Evolutionary conservation across 2,888 invertebrate species (phyloP).

Genomic region (Chloromyia formosa): DNA sequence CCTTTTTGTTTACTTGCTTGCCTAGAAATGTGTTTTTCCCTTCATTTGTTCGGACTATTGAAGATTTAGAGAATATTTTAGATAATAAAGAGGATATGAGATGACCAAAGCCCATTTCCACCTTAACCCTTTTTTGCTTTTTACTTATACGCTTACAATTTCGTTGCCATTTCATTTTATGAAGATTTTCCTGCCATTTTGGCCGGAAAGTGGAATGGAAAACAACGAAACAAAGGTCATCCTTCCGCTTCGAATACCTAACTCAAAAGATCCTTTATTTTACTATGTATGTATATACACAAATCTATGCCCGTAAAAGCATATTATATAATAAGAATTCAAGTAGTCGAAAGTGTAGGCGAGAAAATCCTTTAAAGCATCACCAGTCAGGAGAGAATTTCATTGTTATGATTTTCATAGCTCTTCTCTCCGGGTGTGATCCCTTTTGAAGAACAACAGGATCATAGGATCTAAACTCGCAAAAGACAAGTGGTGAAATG

Average conservation of each 20-base stretch:
- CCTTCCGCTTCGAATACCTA: not conserved
- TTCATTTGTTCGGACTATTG: not conserved
- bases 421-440: not conserved
- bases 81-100: not conserved
- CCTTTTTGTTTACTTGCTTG: not conserved
- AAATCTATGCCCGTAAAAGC: not conserved
- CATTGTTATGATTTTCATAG: constrained; percentile 22
- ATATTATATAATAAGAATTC: not conserved
- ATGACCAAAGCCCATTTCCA: constrained; percentile 1
- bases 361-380: not conserved
- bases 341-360: not conserved
- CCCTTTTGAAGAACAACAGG: constrained; percentile 1
- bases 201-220: not conserved
- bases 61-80: constrained; percentile 1
- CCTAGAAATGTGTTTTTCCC: not conserved
- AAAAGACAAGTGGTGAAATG: not conserved
- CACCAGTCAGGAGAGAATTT: constrained; percentile 7
- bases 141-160: not conserved
- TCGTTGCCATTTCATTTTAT: not conserved
- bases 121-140: constrained; percentile 5
- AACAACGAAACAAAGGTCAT: not conserved
- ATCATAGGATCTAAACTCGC: constrained; percentile 11
- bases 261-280: not conserved
- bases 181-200: not conserved
- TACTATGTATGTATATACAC: not conserved